These are phyloP conservation scores for Tonatia bakeri DNA, from an alignment of 2,113 vertebrate genomes.

Conservation along the genomic window DNA sequence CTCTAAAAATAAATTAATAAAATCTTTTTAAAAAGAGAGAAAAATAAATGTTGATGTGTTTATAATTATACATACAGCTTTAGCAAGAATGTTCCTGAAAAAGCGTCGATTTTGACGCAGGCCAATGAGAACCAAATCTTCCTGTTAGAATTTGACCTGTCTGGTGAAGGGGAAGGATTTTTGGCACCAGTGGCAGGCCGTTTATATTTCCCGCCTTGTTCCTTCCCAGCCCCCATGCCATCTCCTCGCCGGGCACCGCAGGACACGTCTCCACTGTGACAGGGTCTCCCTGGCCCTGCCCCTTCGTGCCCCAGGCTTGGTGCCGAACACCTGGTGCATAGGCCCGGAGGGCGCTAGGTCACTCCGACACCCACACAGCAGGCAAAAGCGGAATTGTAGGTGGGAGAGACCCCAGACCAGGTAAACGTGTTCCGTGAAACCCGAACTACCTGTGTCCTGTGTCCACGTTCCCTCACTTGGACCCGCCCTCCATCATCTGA, in stretches of 20 bases:
- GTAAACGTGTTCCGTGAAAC: too few species aligned
- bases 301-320: background rate
- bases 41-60: background rate
- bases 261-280: background rate
- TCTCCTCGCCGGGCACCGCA: background rate
- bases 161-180: background rate
- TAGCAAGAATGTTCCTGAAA: background rate
- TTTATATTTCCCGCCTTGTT: background rate
- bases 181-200: background rate
- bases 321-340: background rate
- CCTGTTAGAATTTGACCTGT: background rate
- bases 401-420: background rate
- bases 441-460: background rate
- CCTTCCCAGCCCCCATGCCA: background rate
- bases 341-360: background rate
- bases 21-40: too few species aligned
- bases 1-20: too few species aligned
- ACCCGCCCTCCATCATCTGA: background rate
- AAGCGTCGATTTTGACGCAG: background rate
- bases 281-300: background rate
- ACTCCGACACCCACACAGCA: background rate
- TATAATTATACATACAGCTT: background rate
- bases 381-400: too few species aligned
- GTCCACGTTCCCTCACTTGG: background rate
- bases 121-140: background rate